Base-by-base conservation (phyloP, 92 coral and sea anemone species). In the Epizoanthus illoricatus region DNA sequence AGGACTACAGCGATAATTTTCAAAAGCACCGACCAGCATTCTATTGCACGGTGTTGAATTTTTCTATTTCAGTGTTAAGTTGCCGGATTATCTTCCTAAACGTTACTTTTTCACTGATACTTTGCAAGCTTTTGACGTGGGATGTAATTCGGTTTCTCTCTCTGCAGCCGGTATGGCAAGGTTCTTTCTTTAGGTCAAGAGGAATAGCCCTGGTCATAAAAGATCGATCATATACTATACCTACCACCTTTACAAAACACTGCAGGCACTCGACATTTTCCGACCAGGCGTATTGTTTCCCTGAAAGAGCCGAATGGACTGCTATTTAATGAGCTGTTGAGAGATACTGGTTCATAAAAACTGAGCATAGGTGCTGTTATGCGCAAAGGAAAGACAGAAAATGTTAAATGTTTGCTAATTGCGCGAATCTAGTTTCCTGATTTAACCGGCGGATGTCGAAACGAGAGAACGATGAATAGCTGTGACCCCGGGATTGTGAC, bases 371-470 rank as follows among this genome's bases (percentile, higher is more conserved):
- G 20, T 57, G 60, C 45, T 21, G 17, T 33, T 5, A 66, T 33
- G 18, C 71, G 65, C 61, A 78, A 20, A 41, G 43, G 23, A 63
- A 78, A 62, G 60, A 60, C 23, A 7, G 43, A 63, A 62, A 78
- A 61, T 78, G 49, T 74, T 55, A 56, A 74, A 74, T 45, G 66
- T 57, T 74, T 45, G 23, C 59, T 74, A 74, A 74, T 74, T 74
- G 65, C 80, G 52, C 80, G 19, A 74, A 16, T 57, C 33, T 47
- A 56, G 64, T 33, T 73, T 66, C 56, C 65, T 56, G 80, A 63
- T 17, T 56, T 64, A 10, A 52, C 79, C 79, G 79, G 79, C 79
- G 79, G 79, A 73, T 73, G 52, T 20, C 41, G 65, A 36, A 56
- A 55, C 61, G 17, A 49, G 49, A 74, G 45, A 57, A 11, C 12